phyloP scores from a whole-genome alignment of 2,888 invertebrate species.

The Polymixis flavicincta region DNA sequence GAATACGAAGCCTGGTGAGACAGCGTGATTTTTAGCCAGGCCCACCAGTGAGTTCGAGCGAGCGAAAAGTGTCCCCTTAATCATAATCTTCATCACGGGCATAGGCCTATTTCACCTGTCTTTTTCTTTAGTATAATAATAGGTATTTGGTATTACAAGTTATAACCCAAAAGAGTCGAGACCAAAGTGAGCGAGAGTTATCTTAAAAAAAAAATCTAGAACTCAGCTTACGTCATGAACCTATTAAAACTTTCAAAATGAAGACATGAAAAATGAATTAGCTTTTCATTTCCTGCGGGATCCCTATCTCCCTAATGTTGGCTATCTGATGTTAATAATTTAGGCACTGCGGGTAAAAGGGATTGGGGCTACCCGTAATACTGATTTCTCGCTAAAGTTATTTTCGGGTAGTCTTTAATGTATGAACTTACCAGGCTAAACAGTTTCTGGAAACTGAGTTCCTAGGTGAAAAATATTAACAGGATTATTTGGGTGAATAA shows the following conservation, averaged over 20 bases:
- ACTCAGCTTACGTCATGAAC: conserved; percentile 69
- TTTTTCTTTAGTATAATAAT: neutral
- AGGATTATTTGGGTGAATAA: neutral
- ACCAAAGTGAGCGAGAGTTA: conserved; percentile 23
- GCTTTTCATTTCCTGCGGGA: conserved; percentile 71
- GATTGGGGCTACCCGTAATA: conserved; percentile 43
- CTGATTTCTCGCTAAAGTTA: conserved; percentile 50
- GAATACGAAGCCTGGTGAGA: no score
- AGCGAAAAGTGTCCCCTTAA: no score
- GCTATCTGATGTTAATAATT: conserved; percentile 73
- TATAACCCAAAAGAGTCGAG: neutral
- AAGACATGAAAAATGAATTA: conserved; percentile 82
- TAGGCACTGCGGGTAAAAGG: conserved; percentile 50
- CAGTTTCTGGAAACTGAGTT: neutral
- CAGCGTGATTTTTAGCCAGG: no score
- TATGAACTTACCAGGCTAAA: conserved; percentile 11
- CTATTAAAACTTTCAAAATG: conserved; percentile 80
- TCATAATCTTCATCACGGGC: no score
- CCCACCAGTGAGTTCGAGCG: no score
- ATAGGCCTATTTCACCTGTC: no score
- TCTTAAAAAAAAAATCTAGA: conserved; percentile 67
- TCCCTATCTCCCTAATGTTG: conserved; percentile 49
- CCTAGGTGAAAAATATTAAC: neutral
- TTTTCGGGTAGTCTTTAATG: conserved; percentile 32
- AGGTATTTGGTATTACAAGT: neutral